Evolutionary conservation across 2,888 invertebrate genomes (phyloP).

Genomic region (Metopia argyrocephala): DNA sequence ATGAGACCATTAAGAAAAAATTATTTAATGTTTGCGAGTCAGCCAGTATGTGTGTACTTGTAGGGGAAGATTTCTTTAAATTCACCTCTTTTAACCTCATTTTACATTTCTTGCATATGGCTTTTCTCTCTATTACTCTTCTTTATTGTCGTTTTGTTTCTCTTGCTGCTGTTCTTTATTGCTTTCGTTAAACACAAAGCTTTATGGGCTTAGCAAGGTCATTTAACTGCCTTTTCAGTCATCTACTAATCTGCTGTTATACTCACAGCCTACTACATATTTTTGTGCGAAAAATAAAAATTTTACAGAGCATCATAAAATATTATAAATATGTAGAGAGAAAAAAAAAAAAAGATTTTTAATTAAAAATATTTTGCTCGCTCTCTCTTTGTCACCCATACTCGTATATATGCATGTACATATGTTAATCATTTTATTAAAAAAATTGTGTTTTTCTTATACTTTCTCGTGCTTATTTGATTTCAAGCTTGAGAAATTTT

Average conservation of each 20-base stretch:
- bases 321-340: background rate
- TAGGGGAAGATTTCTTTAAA: no score
- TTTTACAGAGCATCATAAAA: background rate
- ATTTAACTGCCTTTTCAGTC: constrained; percentile 32
- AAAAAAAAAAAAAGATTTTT: constrained; percentile 51
- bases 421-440: no score
- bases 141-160: background rate
- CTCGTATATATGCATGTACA: no score
- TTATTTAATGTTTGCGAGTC: no score
- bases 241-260: no score
- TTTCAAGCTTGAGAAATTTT: no score
- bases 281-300: background rate
- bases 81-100: no score
- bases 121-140: background rate
- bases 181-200: background rate
- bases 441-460: no score
- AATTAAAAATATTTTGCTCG: constrained; percentile 51
- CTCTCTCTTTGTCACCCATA: background rate
- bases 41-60: background rate
- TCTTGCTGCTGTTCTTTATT: background rate
- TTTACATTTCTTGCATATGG: background rate
- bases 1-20: background rate
- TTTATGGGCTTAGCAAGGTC: constrained; percentile 55
- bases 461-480: no score
- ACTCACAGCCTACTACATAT: no score